Base-by-base conservation (phyloP, 1,140 invertebrate species). In the Halotydeus destructor region DNA sequence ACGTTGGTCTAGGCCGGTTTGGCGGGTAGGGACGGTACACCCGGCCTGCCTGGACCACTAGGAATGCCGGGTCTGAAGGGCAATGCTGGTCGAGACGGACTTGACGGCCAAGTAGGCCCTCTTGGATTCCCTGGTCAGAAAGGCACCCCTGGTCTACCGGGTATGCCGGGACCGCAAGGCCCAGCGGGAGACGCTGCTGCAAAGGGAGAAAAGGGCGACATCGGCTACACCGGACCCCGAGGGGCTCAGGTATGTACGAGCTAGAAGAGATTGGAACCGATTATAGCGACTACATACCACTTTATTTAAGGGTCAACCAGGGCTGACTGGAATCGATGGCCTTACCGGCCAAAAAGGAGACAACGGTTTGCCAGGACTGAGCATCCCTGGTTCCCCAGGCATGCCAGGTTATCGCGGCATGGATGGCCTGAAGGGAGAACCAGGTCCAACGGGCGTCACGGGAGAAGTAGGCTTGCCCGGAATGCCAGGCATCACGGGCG, bases 111-210 rank as follows among this genome's bases (percentile, higher is more conserved):
- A n/a, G n/a, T 30, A 18, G 21, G 21, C 14, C n/a, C n/a, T 9
- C 33, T 19, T 5, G 33, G 33, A 34, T 19, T n/a, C 5, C 6
- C 5, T n/a, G 33, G 33, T n/a, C 3, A 38, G 44, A 35, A 33
- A 25, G 12, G 24, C 39, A 19, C 34, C 32, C 38, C 19, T 33
- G n/a, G 28, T 27, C 44, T 54, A 18, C 53, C 53, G 16, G 54
- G 55, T 2, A 41, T 50, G 9, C 48, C 54, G 8, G 56, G 55
- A 23, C 46, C 38, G n/a, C n/a, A n/a, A n/a, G n/a, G n/a, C n/a
- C n/a, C n/a, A n/a, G n/a, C n/a, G 4, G 48, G 47, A n/a, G 43
- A 42, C 25, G 36, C 39, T 14, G 48, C 47, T 12, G 38, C 41
- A 31, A 49, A 50, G 40, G 49, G 49, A 27, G 43, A 45, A 30